phyloP scores from a whole-genome alignment of 2,888 invertebrate genomes.

The Brachyopa scutellaris region DNA sequence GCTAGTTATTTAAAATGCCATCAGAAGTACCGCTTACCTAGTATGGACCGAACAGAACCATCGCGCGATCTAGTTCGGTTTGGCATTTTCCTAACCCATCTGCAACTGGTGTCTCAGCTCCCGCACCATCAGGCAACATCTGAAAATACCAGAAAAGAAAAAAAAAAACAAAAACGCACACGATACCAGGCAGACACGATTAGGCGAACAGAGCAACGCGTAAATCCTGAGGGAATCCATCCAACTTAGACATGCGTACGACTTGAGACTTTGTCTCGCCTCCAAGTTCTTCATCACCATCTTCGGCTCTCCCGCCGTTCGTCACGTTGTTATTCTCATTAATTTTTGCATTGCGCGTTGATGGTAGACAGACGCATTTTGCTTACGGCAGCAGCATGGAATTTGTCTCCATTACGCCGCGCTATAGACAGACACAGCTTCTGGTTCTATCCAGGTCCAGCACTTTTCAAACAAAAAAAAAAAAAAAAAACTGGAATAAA shows the following conservation, averaged over 20 bases:
- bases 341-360: conserved; percentile 65
- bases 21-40: conserved; percentile 47
- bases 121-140: conserved; percentile 32
- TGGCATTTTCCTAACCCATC: conserved; percentile 28
- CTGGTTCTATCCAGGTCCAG: conserved; percentile 51
- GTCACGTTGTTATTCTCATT: conserved; percentile 60
- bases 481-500: conserved; percentile 5
- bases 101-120: conserved; percentile 15
- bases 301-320: conserved; percentile 28
- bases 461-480: conserved; percentile 40
- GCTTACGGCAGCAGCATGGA: conserved; percentile 59
- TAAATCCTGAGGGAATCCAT: conserved; percentile 67
- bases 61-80: conserved; percentile 41
- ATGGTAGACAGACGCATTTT: conserved; percentile 47
- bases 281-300: conserved; percentile 40
- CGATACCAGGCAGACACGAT: conserved; percentile 47
- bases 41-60: conserved; percentile 24
- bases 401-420: conserved; percentile 67
- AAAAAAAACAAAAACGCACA: conserved; percentile 6
- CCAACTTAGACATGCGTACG: conserved; percentile 44
- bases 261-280: conserved; percentile 5
- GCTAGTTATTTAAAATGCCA: conserved; percentile 35
- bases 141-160: conserved; percentile 5
- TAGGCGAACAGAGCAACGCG: conserved; percentile 52
- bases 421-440: conserved; percentile 33